Conservation (phyloP, 2,888 invertebrate genomes). For the Microchrysa polita region DNA sequence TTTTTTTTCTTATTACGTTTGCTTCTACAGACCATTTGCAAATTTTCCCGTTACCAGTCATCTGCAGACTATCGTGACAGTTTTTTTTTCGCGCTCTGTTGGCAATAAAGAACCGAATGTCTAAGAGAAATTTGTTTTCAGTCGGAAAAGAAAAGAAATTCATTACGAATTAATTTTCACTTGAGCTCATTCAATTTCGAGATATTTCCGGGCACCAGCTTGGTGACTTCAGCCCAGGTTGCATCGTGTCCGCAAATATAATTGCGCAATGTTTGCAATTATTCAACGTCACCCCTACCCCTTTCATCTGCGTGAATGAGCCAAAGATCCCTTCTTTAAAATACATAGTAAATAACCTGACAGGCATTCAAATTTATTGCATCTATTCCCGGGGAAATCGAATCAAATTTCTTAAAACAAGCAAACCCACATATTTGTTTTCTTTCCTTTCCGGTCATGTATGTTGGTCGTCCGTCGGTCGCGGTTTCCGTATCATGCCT, state of each 20-base stretch:
- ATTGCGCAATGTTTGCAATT: neutral
- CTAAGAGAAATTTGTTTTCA: neutral
- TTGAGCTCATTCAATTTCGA: conserved; percentile 41
- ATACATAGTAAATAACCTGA: neutral
- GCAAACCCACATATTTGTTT: conserved; percentile 21
- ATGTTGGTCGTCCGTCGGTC: no score
- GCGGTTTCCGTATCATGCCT: conserved; percentile 32
- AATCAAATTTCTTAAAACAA: conserved; percentile 29
- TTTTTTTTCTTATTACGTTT: conserved; percentile 5
- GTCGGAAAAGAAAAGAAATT: conserved; percentile 23
- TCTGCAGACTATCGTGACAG: conserved; percentile 35
- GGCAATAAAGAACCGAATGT: neutral
- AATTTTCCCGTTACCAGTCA: conserved; percentile 30
- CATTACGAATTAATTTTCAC: conserved; percentile 40
- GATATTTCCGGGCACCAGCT: neutral
- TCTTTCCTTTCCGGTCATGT: conserved; percentile 8
- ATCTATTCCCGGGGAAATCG: conserved; percentile 3
- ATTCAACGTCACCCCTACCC: no score
- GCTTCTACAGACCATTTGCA: conserved; percentile 3
- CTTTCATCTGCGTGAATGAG: neutral
- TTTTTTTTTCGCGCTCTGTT: conserved; percentile 1
- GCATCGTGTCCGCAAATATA: neutral
- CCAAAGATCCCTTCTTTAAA: neutral
- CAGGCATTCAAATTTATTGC: neutral
- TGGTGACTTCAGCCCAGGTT: neutral